These are phyloP conservation scores for Reticulitermes speratus DNA, from an alignment of 1,140 invertebrate genomes.

Conservation along the genomic window DNA sequence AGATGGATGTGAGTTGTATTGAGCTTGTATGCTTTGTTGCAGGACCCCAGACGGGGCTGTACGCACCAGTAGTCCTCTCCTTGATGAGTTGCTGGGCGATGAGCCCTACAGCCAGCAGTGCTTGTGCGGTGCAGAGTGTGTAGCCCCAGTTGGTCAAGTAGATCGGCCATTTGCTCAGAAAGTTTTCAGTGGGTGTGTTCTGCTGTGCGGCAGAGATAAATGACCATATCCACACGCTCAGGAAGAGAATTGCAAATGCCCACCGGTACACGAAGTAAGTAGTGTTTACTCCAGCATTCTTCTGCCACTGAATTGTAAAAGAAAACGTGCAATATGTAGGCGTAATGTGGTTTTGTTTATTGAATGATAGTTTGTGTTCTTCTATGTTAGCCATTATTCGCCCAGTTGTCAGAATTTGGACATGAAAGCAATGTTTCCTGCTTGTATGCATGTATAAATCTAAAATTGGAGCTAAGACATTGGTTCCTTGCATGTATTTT, in stretches of 20 bases:
- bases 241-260: conserved; percentile 52
- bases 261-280: conserved; percentile 59
- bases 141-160: conserved; percentile 78
- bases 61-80: neutral
- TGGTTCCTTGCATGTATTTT: too few species aligned
- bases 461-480: too few species aligned
- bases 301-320: conserved; percentile 36
- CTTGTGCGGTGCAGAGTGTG: conserved; percentile 52
- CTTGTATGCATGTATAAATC: neutral
- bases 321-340: neutral
- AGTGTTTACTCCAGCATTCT: conserved; percentile 36
- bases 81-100: conserved; percentile 39
- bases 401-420: neutral
- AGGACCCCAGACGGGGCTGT: too few species aligned
- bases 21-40: too few species aligned
- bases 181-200: conserved; percentile 37
- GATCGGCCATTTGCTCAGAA: conserved; percentile 58
- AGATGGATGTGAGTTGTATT: too few species aligned
- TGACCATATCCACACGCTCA: conserved; percentile 52
- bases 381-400: neutral
- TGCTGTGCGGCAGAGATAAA: conserved; percentile 48
- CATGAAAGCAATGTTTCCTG: neutral
- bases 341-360: too few species aligned
- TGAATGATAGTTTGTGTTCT: neutral
- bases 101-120: conserved; percentile 47